These are phyloP conservation scores for Pristionchus fissidentatus DNA, from an alignment of 2,888 invertebrate genomes.

Conservation along the genomic window DNA sequence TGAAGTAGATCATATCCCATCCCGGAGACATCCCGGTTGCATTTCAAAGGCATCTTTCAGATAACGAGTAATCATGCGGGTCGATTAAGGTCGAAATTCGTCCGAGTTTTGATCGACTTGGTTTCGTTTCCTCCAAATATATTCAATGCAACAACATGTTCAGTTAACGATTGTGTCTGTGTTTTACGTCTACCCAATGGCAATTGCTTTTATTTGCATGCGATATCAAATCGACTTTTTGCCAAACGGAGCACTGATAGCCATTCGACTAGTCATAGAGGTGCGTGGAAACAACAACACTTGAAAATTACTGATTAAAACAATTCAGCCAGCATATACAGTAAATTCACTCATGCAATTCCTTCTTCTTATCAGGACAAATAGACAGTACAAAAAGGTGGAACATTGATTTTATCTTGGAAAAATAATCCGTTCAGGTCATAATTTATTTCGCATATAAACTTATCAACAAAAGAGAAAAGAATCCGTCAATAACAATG, in stretches of 20 bases:
- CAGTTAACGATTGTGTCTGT: background rate
- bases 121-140: too few species aligned
- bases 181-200: background rate
- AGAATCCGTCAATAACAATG: too few species aligned
- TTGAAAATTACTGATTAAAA: background rate
- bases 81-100: background rate
- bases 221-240: background rate
- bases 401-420: background rate
- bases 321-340: background rate
- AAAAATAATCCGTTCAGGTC: too few species aligned
- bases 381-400: background rate
- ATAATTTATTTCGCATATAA: too few species aligned
- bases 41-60: too few species aligned
- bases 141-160: background rate
- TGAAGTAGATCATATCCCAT: too few species aligned
- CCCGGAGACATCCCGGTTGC: too few species aligned
- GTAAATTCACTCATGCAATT: background rate
- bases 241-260: background rate
- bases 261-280: background rate
- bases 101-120: background rate
- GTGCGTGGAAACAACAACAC: too few species aligned
- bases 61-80: background rate
- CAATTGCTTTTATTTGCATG: background rate
- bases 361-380: background rate
- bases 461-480: too few species aligned